Evolutionary conservation across 2,888 invertebrate species (phyloP), one percentile per base, ranked within the genome.

Genomic region (Tortrix viridana): DNA sequence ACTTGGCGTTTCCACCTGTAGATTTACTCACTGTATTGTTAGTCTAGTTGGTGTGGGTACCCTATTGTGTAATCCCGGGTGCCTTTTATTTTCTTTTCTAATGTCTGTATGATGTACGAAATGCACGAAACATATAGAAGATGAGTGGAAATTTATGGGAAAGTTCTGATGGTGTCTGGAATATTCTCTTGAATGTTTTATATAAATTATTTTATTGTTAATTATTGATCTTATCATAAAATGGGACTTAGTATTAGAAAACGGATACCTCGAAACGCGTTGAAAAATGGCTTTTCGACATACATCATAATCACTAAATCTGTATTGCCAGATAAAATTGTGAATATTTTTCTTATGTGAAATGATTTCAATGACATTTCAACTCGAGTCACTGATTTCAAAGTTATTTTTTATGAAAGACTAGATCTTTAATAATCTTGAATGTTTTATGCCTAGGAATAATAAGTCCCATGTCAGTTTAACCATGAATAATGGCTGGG

Each of bases 51-150:
- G 89, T 91, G 89, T 90, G 80, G 90, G 91, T 87, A 86, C 89
- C 92, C 92, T 78, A 70, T 81, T 85, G 80, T 92, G 86, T 92
- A 92, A 89, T 88, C 86, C 80, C 70, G 92, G 92, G 92, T 92
- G 89, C 91, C 92, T 85, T 90, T 92, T 83, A 87, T 85, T 91
- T 89, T 82, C 71, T 72, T 80, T 82, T 81, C 74, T 87, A 84
- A 85, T 91, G 91, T 94, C 95, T 95, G 95, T 95, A 95, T 95
- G 94, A 95, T 95, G 94, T 95, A 95, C 93, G 95, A 96, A 95
- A 96, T 96, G 95, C 95, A 96, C 95, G 95, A 95, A 96, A 95
- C 95, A 94, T 95, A 94, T 95, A 95, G 96, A 96, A 95, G 95
- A 95, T 95, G 94, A 85, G 80, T 87, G 81, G 85, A 86, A 88